Conservation (phyloP, 2,113 vertebrate genomes). For the Emydocephalus ijimae region DNA sequence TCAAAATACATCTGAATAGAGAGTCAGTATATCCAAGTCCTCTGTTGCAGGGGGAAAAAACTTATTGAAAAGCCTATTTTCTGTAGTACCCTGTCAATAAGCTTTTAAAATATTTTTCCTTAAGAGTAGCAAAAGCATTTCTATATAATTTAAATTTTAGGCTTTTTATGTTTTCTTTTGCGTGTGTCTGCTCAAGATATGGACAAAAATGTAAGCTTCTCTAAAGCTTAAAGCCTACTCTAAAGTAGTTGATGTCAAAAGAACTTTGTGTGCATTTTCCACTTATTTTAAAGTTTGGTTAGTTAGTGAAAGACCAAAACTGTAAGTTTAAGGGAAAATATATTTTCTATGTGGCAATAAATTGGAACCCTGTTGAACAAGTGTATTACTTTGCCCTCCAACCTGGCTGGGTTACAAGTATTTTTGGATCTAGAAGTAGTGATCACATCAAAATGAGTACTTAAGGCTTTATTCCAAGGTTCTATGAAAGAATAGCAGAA, state of each 20-base stretch:
- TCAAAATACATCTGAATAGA: not conserved
- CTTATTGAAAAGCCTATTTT: not conserved
- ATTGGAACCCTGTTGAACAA: not conserved
- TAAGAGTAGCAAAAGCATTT: not conserved
- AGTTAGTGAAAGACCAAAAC: not conserved
- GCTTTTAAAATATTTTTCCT: not conserved
- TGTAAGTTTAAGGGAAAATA: not conserved
- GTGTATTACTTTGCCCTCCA: not conserved
- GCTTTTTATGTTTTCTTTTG: not conserved
- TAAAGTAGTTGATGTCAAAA: not conserved
- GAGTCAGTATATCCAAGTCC: not conserved
- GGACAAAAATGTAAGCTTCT: not conserved
- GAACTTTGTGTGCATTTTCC: not conserved
- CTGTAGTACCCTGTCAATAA: not conserved
- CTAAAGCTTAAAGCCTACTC: not conserved
- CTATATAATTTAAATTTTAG: not conserved
- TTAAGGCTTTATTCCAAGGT: not conserved
- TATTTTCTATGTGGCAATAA: not conserved
- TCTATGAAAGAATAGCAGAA: not conserved
- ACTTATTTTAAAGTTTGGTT: not conserved
- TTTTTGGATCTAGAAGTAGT: not conserved
- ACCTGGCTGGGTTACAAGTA: not conserved
- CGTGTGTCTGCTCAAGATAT: not conserved
- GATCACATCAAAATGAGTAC: not conserved
- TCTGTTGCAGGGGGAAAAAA: not conserved